phyloP scores from a whole-genome alignment of 2,113 vertebrate genomes.

The Pagrus major region DNA sequence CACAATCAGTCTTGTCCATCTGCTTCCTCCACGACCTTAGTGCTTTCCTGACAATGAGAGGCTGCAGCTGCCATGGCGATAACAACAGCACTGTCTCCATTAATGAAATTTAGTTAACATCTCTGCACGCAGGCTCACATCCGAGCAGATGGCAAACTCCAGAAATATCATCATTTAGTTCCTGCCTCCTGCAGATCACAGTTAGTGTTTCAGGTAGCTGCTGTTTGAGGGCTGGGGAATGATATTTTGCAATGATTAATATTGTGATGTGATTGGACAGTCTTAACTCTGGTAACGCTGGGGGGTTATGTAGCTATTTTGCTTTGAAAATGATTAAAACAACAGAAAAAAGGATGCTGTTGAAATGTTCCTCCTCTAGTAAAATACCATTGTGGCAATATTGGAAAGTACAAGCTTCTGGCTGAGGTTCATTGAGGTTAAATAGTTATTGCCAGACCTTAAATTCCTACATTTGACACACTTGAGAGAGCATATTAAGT shows the following conservation, averaged over 20 bases:
- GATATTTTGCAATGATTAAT: slow-evolving; percentile 9
- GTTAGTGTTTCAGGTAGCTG: slow-evolving; percentile 14
- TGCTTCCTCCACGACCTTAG: slow-evolving; percentile 47
- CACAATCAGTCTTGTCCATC: slow-evolving; percentile 52
- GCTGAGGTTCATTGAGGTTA: not conserved
- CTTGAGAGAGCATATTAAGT: not conserved
- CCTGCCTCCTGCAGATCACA: slow-evolving; percentile 17
- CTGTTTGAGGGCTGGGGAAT: not conserved
- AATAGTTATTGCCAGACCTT: not conserved
- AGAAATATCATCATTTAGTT: slow-evolving; percentile 53
- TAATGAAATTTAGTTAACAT: slow-evolving; percentile 72
- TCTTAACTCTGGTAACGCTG: not conserved
- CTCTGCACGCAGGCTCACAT: slow-evolving; percentile 27
- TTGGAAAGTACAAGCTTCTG: not conserved
- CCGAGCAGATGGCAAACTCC: slow-evolving; percentile 69
- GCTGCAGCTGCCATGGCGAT: slow-evolving; percentile 75
- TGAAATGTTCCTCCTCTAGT: not conserved
- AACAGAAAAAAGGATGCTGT: not conserved
- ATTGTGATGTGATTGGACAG: not conserved
- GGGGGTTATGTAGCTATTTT: not conserved
- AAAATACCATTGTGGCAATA: not conserved
- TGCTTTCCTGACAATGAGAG: slow-evolving; percentile 42
- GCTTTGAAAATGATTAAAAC: not conserved
- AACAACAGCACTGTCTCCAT: slow-evolving; percentile 47
- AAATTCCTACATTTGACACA: not conserved